phyloP scores from a whole-genome alignment of 1,140 invertebrate species.

The Drosophila burlai region DNA sequence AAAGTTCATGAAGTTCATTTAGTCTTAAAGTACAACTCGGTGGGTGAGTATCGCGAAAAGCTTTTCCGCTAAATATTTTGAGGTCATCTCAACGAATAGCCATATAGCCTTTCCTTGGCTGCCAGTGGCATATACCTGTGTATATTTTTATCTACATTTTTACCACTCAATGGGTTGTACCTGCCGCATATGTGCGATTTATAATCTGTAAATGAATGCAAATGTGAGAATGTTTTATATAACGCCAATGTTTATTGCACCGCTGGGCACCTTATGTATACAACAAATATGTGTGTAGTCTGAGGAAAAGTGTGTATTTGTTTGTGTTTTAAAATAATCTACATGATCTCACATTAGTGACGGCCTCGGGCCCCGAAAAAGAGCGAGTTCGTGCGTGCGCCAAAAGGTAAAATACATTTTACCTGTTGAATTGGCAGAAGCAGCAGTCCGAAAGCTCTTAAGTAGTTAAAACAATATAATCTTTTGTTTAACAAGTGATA shows the following conservation, averaged over 20 bases:
- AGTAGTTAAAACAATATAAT: conserved; percentile 35
- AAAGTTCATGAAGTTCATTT: conserved; percentile 69
- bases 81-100: conserved; percentile 57
- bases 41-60: conserved; percentile 66
- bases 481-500: conserved; percentile 29
- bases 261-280: conserved; percentile 7
- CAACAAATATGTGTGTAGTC: conserved; percentile 35
- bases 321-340: conserved; percentile 52
- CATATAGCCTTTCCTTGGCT: conserved; percentile 27
- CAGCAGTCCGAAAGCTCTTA: conserved; percentile 19
- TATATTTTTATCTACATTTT: conserved; percentile 41
- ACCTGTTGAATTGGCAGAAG: conserved; percentile 31
- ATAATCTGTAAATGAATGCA: conserved; percentile 40
- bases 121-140: conserved; percentile 31
- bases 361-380: conserved; percentile 26
- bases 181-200: conserved; percentile 16
- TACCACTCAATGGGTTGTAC: conserved; percentile 29
- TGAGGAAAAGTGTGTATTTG: conserved; percentile 30
- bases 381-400: conserved; percentile 27
- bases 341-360: conserved; percentile 47
- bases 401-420: conserved; percentile 21
- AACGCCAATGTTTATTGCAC: conserved; percentile 29
- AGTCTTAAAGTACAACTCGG: conserved; percentile 69
- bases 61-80: conserved; percentile 61
- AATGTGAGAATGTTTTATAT: conserved; percentile 36